Conservation (phyloP, 2,113 vertebrate genomes). For the Oenanthe melanoleuca region DNA sequence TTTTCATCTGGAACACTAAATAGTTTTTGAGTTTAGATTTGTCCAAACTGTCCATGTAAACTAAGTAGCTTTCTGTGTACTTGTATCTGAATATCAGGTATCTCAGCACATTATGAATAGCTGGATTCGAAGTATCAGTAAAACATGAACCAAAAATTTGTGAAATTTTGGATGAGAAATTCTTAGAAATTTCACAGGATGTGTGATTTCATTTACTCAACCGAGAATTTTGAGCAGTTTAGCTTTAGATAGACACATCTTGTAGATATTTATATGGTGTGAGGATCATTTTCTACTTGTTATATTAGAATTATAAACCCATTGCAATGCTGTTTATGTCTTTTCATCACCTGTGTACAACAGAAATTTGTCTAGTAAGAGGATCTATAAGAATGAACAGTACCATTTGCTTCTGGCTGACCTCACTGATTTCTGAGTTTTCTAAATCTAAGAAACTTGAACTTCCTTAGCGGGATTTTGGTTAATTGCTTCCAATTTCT, state of each 20-base stretch:
- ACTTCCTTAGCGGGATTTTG: neutral
- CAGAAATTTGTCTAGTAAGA: neutral
- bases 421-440: neutral
- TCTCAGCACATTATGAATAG: neutral
- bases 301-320: constrained; percentile 14
- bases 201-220: constrained; percentile 37
- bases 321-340: neutral
- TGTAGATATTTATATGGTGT: neutral
- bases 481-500: neutral
- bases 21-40: neutral
- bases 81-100: neutral
- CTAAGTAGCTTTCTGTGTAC: neutral
- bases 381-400: neutral
- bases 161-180: constrained; percentile 5
- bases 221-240: constrained; percentile 24
- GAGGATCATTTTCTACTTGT: constrained; percentile 32
- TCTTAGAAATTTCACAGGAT: constrained; percentile 47
- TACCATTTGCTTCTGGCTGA: neutral
- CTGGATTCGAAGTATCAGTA: neutral
- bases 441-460: neutral
- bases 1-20: neutral
- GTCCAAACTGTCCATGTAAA: neutral
- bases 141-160: neutral
- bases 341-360: neutral
- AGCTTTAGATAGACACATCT: constrained; percentile 1